phyloP scores from a whole-genome alignment of 2,888 invertebrate species.

The Cataglyphis albicans region DNA sequence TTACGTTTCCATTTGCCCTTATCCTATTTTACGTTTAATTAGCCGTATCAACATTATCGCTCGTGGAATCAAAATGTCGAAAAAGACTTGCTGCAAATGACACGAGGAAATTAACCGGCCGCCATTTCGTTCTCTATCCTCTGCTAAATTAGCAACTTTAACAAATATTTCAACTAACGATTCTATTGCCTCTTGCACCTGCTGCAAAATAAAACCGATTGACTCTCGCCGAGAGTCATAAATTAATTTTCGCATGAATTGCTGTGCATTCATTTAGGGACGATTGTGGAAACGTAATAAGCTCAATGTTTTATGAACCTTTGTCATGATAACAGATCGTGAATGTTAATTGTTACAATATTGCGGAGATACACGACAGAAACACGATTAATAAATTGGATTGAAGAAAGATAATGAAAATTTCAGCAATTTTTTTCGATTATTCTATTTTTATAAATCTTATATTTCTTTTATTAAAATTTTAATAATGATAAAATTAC shows the following conservation, averaged over 20 bases:
- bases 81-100: conserved; percentile 57
- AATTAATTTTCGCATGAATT: conserved; percentile 39
- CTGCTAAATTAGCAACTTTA: conserved; percentile 45
- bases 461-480: no score
- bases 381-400: neutral
- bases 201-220: conserved; percentile 38
- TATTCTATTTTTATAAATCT: conserved; percentile 9
- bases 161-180: conserved; percentile 43
- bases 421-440: neutral
- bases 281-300: conserved; percentile 35
- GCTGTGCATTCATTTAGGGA: conserved; percentile 21
- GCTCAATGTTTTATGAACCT: conserved; percentile 28
- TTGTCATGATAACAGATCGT: conserved; percentile 10
- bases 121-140: conserved; percentile 32
- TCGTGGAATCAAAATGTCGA: conserved; percentile 56
- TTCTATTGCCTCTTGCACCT: conserved; percentile 35
- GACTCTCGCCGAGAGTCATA: conserved; percentile 36
- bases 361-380: neutral
- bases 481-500: neutral
- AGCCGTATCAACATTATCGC: conserved; percentile 42
- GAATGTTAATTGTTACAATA: conserved; percentile 7
- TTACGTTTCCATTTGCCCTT: conserved; percentile 22
- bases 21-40: conserved; percentile 51
- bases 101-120: conserved; percentile 59
- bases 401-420: neutral